Conservation (phyloP, 2,797 vertebrate genomes). For the Poecilia wingei region DNA sequence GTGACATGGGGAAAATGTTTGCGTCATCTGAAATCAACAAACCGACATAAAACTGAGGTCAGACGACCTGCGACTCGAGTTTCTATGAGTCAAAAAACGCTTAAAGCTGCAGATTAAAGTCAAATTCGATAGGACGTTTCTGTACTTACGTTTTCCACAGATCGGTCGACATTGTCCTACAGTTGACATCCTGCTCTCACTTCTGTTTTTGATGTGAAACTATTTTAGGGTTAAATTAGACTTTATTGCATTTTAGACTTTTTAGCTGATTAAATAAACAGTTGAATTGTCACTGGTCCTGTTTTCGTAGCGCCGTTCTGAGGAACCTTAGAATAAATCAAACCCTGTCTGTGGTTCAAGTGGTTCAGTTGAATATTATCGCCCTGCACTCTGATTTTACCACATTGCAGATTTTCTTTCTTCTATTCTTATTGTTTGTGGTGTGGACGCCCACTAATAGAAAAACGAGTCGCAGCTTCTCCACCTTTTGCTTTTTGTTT, state of each 20-base stretch:
- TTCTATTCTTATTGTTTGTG: not conserved
- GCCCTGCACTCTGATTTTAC: not conserved
- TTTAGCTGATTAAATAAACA: not conserved
- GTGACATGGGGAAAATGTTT: not conserved
- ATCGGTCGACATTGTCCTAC: not conserved
- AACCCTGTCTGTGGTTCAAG: not conserved
- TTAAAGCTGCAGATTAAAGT: not conserved
- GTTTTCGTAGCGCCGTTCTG: not conserved
- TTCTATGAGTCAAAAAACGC: not conserved
- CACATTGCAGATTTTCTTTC: not conserved
- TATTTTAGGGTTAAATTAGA: not conserved
- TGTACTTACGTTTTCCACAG: not conserved
- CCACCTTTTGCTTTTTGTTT: not conserved
- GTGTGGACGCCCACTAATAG: not conserved
- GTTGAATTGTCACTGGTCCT: not conserved
- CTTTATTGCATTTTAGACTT: not conserved
- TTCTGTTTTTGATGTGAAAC: not conserved
- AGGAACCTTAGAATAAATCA: too few relatives aligned
- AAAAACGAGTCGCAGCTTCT: not conserved
- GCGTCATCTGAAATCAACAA: not conserved
- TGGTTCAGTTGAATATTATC: not conserved
- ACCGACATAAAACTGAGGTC: not conserved
- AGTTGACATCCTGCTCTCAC: not conserved
- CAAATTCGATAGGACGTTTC: not conserved
- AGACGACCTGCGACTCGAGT: not conserved